Conservation (phyloP, 2,113 vertebrate genomes). For the Hippocampus zosterae region DNA sequence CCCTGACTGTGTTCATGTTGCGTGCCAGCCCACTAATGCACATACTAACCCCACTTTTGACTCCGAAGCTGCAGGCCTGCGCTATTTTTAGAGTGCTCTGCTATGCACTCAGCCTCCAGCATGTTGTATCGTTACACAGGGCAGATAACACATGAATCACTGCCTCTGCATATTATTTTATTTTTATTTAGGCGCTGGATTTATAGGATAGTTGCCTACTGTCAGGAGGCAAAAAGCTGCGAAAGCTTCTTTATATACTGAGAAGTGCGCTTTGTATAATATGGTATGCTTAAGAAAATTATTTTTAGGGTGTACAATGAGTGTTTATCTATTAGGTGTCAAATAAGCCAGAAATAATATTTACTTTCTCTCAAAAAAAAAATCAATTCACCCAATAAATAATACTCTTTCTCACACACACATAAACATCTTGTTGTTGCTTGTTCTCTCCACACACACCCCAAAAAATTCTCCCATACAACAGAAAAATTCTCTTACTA, state of each 20-base stretch:
- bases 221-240: neutral
- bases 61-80: slow-evolving; percentile 54
- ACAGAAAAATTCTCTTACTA: too few relatives aligned
- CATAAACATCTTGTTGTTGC: too few relatives aligned
- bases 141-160: slow-evolving; percentile 14
- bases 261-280: neutral
- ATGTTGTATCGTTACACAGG: slow-evolving; percentile 49
- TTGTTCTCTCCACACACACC: too few relatives aligned
- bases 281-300: too few relatives aligned
- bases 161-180: neutral
- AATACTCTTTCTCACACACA: too few relatives aligned
- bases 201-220: neutral
- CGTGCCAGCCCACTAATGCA: slow-evolving; percentile 52
- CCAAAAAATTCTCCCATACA: too few relatives aligned
- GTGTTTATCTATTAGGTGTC: too few relatives aligned
- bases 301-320: too few relatives aligned
- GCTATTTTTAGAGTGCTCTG: slow-evolving; percentile 68
- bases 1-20: slow-evolving; percentile 33
- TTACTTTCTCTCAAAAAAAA: too few relatives aligned
- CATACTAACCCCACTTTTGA: slow-evolving; percentile 54
- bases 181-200: neutral
- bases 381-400: too few relatives aligned
- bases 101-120: slow-evolving; percentile 61
- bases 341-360: too few relatives aligned
- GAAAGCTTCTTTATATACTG: neutral